Evolutionary conservation across 2,113 vertebrate genomes (phyloP).

Genomic region (Gymnobelideus leadbeateri): DNA sequence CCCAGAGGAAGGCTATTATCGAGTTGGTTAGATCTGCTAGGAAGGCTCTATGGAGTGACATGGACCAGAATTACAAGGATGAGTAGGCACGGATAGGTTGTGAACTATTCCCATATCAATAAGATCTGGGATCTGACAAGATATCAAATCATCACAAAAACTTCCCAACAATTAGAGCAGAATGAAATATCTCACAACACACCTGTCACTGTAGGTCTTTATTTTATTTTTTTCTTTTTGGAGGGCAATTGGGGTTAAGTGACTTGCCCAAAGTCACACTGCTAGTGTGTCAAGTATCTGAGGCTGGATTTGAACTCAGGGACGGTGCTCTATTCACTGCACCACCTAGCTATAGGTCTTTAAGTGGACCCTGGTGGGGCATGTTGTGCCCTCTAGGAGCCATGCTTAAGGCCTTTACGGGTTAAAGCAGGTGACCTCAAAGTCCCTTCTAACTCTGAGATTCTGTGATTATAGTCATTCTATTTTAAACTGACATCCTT

Average conservation of each 20-base stretch:
- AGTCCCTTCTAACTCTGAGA: background rate
- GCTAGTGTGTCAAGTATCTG: no score
- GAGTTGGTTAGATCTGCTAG: background rate
- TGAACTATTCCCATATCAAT: background rate
- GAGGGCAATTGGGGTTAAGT: no score
- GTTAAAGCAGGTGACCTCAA: background rate
- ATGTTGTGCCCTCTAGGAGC: background rate
- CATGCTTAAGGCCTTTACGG: background rate
- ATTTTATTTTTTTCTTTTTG: no score
- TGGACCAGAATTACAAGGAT: background rate
- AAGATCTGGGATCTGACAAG: background rate
- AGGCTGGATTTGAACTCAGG: no score
- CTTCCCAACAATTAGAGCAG: background rate
- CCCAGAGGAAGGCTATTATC: background rate
- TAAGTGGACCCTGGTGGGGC: background rate
- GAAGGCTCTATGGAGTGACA: background rate
- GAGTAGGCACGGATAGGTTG: background rate
- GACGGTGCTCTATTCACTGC: no score
- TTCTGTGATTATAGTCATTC: background rate
- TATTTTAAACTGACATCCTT: background rate
- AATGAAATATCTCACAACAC: background rate
- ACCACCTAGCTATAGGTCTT: no score
- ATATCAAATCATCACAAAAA: background rate
- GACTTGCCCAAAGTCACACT: no score
- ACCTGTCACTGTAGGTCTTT: no score